Conservation (phyloP, 2,113 vertebrate genomes). For the Scytalopus superciliaris region DNA sequence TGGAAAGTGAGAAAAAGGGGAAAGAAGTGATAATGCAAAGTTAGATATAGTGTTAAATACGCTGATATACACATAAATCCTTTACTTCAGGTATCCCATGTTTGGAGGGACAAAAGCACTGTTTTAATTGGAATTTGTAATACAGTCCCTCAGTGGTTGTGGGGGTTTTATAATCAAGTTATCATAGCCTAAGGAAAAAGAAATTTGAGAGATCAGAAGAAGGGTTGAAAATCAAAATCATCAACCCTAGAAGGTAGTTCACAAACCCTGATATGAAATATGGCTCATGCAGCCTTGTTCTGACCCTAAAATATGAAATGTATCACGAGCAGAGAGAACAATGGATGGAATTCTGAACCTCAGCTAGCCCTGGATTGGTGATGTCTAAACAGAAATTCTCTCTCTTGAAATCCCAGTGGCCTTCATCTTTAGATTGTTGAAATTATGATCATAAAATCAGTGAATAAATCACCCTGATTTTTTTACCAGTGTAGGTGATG, state of each 20-base stretch:
- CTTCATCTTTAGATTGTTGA: not conserved
- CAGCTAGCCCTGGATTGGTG: not conserved
- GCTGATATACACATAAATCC: not conserved
- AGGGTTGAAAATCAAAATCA: not conserved
- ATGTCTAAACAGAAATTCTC: not conserved
- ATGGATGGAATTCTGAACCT: not conserved
- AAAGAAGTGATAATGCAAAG: not conserved
- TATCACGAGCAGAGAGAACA: not conserved
- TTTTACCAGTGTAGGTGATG: not conserved
- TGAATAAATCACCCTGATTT: not conserved
- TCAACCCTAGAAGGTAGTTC: not conserved
- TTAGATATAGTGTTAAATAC: not conserved
- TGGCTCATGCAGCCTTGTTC: not conserved
- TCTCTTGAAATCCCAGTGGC: not conserved
- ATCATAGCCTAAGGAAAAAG: not conserved
- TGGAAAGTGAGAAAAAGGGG: not conserved
- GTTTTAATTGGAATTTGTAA: not conserved
- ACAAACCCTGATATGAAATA: not conserved
- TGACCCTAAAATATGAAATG: not conserved
- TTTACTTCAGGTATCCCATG: not conserved
- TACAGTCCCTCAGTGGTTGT: not conserved
- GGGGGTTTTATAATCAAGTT: not conserved
- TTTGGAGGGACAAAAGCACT: not conserved
- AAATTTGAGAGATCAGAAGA: not conserved
- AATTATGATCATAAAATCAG: conserved; percentile 11